phyloP scores from a whole-genome alignment of 2,888 invertebrate species.

The Watsonalla binaria region DNA sequence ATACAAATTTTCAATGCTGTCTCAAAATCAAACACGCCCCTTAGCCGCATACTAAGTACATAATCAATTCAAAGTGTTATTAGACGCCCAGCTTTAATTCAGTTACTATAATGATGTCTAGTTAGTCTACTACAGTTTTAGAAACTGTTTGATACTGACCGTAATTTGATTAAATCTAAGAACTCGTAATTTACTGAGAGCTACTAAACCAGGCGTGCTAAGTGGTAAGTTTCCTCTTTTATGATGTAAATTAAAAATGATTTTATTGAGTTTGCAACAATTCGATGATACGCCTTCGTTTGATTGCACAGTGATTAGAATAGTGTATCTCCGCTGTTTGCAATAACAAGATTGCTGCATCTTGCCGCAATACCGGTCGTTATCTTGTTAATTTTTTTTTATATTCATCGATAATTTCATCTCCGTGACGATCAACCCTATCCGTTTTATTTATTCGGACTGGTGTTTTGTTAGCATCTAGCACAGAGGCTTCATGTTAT shows the following conservation, averaged over 20 bases:
- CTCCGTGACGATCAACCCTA: slow-evolving; percentile 23
- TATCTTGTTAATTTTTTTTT: slow-evolving; percentile 31
- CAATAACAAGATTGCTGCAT: slow-evolving; percentile 25
- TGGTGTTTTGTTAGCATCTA: slow-evolving; percentile 17
- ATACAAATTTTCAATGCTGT: too few relatives aligned
- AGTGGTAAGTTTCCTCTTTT: neutral
- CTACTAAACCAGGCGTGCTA: too few relatives aligned
- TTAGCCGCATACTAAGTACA: too few relatives aligned
- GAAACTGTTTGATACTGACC: neutral
- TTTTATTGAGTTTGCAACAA: neutral
- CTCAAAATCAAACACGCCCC: too few relatives aligned
- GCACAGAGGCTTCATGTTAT: slow-evolving; percentile 14
- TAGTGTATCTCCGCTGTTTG: neutral
- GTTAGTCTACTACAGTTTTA: too few relatives aligned
- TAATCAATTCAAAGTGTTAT: too few relatives aligned
- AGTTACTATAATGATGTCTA: too few relatives aligned
- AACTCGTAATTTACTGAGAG: too few relatives aligned
- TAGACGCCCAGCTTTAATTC: too few relatives aligned
- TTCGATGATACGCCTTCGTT: neutral
- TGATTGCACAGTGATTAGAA: slow-evolving; percentile 1
- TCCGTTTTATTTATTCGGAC: slow-evolving; percentile 4
- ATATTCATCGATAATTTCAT: slow-evolving; percentile 30
- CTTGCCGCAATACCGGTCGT: slow-evolving; percentile 27
- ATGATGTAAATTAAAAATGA: neutral
- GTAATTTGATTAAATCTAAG: too few relatives aligned